A percentile compares a stretch with the other conserved stretches of the same genome.
Evolutionary conservation across 1,140 invertebrate genomes (phyloP).

Genomic region (Anthonomus grandis): DNA sequence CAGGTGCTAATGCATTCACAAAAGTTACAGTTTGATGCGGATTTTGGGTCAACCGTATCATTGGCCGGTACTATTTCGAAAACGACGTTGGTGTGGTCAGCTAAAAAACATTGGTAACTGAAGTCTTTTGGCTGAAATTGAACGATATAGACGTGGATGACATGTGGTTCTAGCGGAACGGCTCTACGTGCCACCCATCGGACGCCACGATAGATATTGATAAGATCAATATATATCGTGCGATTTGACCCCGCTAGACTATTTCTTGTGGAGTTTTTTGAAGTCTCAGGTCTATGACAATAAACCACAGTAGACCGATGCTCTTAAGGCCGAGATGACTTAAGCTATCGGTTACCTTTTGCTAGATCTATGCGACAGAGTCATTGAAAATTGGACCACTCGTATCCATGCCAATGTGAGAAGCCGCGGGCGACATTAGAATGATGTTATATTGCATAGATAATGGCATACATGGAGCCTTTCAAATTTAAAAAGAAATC

Average conservation of each 20-base stretch:
- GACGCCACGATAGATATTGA: background rate
- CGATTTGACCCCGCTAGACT: background rate
- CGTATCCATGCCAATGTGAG: background rate
- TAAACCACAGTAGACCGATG: background rate
- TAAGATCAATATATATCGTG: no score
- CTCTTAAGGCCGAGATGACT: background rate
- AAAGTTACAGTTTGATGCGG: background rate
- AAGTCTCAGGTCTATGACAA: conserved; percentile 4
- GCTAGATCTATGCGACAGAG: background rate
- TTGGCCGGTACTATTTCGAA: background rate
- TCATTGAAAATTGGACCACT: background rate
- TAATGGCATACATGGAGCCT: background rate
- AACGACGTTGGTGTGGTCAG: background rate
- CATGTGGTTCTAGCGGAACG: background rate
- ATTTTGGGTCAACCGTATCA: background rate
- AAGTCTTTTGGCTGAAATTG: background rate
- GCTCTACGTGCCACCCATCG: background rate
- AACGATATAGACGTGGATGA: background rate
- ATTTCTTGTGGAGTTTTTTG: background rate
- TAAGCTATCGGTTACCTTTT: background rate
- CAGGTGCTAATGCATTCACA: background rate
- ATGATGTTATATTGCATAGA: background rate
- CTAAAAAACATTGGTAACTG: background rate
- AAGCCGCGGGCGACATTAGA: background rate
- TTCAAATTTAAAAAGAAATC: background rate